These are phyloP conservation scores for Hyposoter didymator DNA, from an alignment of 2,888 invertebrate species.

Conservation along the genomic window DNA sequence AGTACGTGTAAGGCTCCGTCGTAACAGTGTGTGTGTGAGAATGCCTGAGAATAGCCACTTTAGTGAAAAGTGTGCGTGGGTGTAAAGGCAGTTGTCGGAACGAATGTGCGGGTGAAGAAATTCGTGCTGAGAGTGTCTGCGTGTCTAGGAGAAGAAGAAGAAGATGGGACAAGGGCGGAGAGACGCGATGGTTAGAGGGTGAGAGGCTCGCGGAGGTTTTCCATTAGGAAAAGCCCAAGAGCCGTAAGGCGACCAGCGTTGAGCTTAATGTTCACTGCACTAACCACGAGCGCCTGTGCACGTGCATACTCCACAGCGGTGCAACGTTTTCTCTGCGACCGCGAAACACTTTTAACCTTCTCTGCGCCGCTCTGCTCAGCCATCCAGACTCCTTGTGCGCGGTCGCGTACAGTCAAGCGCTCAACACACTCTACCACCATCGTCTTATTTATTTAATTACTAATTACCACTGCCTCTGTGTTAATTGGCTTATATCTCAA, in stretches of 20 bases:
- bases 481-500: conserved; percentile 69
- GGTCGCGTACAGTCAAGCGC: conserved; percentile 15
- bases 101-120: background rate
- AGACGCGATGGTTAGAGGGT: conserved; percentile 28
- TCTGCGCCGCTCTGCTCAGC: conserved; percentile 21
- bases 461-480: conserved; percentile 64
- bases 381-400: background rate
- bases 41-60: background rate
- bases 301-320: conserved; percentile 17
- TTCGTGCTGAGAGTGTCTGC: background rate
- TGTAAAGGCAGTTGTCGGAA: background rate
- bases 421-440: conserved; percentile 37
- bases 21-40: background rate
- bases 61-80: background rate
- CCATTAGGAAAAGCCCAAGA: conserved; percentile 57
- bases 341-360: conserved; percentile 55
- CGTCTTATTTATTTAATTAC: conserved; percentile 70
- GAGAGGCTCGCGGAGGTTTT: conserved; percentile 31
- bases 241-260: conserved; percentile 40
- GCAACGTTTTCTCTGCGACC: conserved; percentile 36
- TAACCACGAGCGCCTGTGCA: conserved; percentile 42
- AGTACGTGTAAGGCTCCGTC: background rate
- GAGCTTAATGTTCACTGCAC: conserved; percentile 64
- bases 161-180: background rate
- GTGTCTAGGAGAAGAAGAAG: background rate